Base-by-base conservation (phyloP, 2,113 vertebrate genomes). In the Ursus arctos region DNA sequence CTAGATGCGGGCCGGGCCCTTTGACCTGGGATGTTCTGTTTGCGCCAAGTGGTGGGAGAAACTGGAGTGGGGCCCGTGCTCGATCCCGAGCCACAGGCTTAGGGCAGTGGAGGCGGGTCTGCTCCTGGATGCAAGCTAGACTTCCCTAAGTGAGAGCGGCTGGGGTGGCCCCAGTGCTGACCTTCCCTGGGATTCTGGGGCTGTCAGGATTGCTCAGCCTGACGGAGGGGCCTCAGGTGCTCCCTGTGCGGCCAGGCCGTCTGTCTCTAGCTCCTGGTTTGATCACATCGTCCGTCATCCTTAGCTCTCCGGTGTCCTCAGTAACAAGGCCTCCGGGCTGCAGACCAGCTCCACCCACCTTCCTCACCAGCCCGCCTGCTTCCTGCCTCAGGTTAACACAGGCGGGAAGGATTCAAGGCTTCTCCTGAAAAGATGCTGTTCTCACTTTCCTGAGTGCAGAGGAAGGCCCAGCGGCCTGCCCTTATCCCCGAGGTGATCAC, bases 211-310 rank as follows among this genome's bases (percentile, higher is more conserved):
- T 85, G 36, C 81, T 28, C 14, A 51, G 28, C 49, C 36, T 67
- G 59, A 1, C 26, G 12, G 14, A 12, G 26, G 49, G n/a, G 28
- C 80, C 59, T 49, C 40, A 49, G 69, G 8, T 0, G 1, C 22
- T 24, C 7, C 1, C 55, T 61, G 11, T 28, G 59, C 8, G 11
- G 40, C 40, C 51, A 4, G 31, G 18, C 26, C 2, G 63, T 8
- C 10, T 47, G 47, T 63, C 9, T 63, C 18, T 18, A 49, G 82
- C 24, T 81, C 55, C 65, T 19, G 49, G 28, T 40, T 26, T 8
- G 31, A 28, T 15, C n/a, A 1, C 0, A 1, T 53, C 26, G 0
- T 12, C 13, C 2, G 0, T 53, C 43, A 0, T 16, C 15, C 3
- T 8, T 4, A 12, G 3, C 59, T 59, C 80, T 14, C 61, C 19